Base-by-base conservation (phyloP, 2,797 vertebrate genomes). In the Syndactyla subalaris region DNA sequence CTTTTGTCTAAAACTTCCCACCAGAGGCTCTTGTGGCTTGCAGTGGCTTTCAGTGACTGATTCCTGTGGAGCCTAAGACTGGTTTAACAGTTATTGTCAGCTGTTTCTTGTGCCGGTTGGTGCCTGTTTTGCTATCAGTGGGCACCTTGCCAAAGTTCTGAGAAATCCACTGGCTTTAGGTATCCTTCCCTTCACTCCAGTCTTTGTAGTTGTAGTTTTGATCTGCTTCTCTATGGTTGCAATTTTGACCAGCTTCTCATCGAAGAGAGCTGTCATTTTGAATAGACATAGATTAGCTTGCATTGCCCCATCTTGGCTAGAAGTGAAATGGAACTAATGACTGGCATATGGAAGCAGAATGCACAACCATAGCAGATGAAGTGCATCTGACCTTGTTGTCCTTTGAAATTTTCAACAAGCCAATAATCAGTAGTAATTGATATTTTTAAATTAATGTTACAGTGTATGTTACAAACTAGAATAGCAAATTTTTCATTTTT, bases 1-100 rank as follows among this genome's bases (percentile, higher is more conserved):
- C 95, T 97, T 98, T 98, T 98, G 94, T 97, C 89, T 96, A 65
- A 90, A 97, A 96, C 85, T 89, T 94, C 89, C 89, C 92, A 96
- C 81, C 80, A 97, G 95, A 95, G 87, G 32, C 88, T 96, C 90
- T 89, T 94, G 80, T 83, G 93, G 95, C 72, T 58, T 45, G 3
- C 72, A 46, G 21, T 79, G 74, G 85, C 86, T 96, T 97, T 95
- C 94, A 85, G 57, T 52, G 85, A 17, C 59, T 88, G 92, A 79
- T 91, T 97, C 96, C 96, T 95, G 81, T 29, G 71, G 95, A 97
- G 90, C 17, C 55, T 24, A 78, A 91, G 91, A 91, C 92, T 97
- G 91, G 43, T 95, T 96, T 96, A 92, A 87, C 91, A 92, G 74
- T 48, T 72, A 55, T 8, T 89, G 38, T 97, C 93, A 97, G 90